Conservation (phyloP, 2,888 invertebrate genomes). For the Gnatocerus cornutus region DNA sequence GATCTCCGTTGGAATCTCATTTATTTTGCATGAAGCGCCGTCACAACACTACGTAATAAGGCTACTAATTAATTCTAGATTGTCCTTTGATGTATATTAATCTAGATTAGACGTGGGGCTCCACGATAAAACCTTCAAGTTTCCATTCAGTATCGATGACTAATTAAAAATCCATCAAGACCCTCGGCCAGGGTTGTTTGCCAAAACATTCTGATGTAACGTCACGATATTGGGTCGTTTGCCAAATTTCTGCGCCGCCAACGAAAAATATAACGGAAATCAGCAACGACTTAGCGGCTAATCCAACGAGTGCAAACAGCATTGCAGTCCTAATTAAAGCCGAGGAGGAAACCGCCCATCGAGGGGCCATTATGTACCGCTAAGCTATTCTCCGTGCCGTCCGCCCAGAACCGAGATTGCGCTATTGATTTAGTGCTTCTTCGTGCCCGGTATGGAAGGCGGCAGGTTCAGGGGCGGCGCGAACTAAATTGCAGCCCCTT, state of each 20-base stretch:
- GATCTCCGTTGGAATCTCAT: constrained; percentile 4
- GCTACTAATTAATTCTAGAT: not conserved
- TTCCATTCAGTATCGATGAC: constrained; percentile 36
- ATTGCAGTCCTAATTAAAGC: constrained; percentile 46
- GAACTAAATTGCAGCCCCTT: not conserved
- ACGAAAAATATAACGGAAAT: constrained; percentile 36
- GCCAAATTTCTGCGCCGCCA: constrained; percentile 12
- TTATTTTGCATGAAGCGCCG: constrained; percentile 5
- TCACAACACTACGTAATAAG: constrained; percentile 8
- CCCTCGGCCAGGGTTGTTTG: constrained; percentile 33
- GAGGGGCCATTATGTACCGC: constrained; percentile 50
- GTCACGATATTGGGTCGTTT: constrained; percentile 16
- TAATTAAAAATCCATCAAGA: constrained; percentile 46
- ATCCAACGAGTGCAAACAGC: constrained; percentile 41
- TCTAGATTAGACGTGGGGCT: not conserved
- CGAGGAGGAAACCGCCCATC: constrained; percentile 43
- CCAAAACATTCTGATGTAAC: constrained; percentile 13
- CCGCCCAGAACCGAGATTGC: constrained; percentile 55
- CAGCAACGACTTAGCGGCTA: constrained; percentile 33
- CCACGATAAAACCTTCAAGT: not conserved
- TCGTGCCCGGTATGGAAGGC: constrained; percentile 39
- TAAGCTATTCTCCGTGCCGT: constrained; percentile 51
- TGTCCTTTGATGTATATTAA: constrained; percentile 16
- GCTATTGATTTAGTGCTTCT: constrained; percentile 58
- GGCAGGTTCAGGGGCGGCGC: constrained; percentile 15